A percentile compares a stretch with the other conserved stretches of the same genome.
Evolutionary conservation across 2,888 invertebrate genomes (phyloP).

Genomic region (Cantharis lateralis): DNA sequence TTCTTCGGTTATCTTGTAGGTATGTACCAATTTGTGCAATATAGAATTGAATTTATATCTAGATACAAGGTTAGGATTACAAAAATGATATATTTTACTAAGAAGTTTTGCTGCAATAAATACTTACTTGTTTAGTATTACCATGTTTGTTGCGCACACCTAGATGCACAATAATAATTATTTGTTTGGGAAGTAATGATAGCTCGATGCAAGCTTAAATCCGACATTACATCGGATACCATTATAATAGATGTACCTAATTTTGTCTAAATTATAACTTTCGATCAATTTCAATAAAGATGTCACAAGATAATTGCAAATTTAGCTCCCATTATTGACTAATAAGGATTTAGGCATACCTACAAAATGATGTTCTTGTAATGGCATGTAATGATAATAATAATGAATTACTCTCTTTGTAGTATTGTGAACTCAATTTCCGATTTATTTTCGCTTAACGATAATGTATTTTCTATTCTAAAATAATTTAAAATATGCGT

Average conservation of each 20-base stretch:
- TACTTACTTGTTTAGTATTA: background rate
- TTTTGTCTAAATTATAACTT: background rate
- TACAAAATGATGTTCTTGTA: background rate
- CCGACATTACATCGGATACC: background rate
- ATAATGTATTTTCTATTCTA: background rate
- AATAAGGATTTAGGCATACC: background rate
- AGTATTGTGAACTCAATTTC: background rate
- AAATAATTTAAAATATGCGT: background rate
- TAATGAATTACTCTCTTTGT: background rate
- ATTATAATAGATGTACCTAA: background rate
- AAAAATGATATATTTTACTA: background rate
- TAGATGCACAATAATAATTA: background rate
- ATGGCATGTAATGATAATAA: background rate
- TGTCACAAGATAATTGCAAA: background rate
- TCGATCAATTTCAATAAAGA: background rate
- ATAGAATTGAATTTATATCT: too few species aligned
- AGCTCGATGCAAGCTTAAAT: background rate
- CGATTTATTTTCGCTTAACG: background rate
- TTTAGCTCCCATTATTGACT: conserved; percentile 27
- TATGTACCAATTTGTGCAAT: too few species aligned
- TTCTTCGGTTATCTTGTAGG: background rate
- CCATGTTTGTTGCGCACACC: too few species aligned
- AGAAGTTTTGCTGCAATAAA: background rate
- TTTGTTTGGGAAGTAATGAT: background rate
- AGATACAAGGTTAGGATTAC: background rate